These are phyloP conservation scores for Drosophila basisetae DNA, from an alignment of 2,888 invertebrate species.

Conservation along the genomic window DNA sequence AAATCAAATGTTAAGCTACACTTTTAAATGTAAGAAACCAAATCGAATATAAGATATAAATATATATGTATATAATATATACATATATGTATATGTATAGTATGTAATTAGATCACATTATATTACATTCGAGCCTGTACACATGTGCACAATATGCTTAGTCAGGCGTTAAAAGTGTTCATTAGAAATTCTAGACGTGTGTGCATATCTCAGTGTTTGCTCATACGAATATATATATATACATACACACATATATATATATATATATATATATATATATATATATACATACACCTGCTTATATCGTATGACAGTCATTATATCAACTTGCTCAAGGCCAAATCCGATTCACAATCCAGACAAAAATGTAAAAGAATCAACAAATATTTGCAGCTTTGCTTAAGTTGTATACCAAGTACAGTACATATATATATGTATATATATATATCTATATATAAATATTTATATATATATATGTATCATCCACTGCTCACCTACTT, in stretches of 20 bases:
- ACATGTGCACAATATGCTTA: slow-evolving; percentile 8
- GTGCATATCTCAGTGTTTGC: slow-evolving; percentile 2
- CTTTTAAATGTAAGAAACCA: neutral
- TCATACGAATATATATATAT: neutral
- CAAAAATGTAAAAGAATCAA: slow-evolving; percentile 5
- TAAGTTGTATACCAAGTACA: neutral
- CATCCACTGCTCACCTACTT: slow-evolving; percentile 59
- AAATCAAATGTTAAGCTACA: neutral
- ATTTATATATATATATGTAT: neutral
- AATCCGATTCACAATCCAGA: neutral
- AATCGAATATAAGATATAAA: neutral
- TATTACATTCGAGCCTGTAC: neutral
- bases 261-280: neutral
- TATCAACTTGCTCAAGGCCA: slow-evolving; percentile 48
- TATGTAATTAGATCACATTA: slow-evolving; percentile 1
- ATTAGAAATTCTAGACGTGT: slow-evolving; percentile 25
- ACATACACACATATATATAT: neutral
- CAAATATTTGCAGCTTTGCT: slow-evolving; percentile 8
- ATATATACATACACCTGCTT: neutral
- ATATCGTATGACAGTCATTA: slow-evolving; percentile 45
- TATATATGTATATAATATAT: neutral
- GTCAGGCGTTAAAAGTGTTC: slow-evolving; percentile 10
- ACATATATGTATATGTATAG: neutral
- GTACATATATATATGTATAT: neutral
- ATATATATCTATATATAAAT: neutral